Conservation (phyloP, 2,113 vertebrate genomes). For the Ceyx margarethae region DNA sequence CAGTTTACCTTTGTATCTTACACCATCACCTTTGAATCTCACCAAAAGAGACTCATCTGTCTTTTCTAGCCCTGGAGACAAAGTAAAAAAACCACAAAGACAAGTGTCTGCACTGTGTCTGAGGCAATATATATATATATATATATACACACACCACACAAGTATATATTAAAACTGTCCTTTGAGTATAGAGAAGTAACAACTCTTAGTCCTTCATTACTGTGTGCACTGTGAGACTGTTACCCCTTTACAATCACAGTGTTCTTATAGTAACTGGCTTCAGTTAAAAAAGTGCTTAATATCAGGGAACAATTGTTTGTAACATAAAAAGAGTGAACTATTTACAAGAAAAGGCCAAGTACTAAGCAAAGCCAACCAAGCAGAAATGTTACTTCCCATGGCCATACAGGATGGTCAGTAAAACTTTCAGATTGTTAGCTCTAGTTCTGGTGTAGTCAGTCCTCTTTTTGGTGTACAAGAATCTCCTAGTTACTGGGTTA, state of each 20-base stretch:
- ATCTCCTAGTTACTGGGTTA: background rate
- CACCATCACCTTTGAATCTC: slow-evolving; percentile 93
- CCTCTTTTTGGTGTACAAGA: background rate
- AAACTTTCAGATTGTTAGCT: background rate
- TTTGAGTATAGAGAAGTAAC: background rate
- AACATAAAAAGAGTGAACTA: background rate
- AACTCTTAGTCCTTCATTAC: background rate
- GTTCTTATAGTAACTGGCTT: background rate
- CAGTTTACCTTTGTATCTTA: slow-evolving; percentile 94
- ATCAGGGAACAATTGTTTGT: background rate
- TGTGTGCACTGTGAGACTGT: background rate
- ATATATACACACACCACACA: background rate
- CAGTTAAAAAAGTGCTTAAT: background rate
- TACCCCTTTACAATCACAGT: background rate
- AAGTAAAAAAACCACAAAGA: background rate
- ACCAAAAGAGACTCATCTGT: slow-evolving; percentile 90
- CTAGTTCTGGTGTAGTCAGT: background rate
- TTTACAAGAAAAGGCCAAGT: background rate
- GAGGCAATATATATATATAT: background rate
- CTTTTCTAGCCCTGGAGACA: slow-evolving; percentile 82
- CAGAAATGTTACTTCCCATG: background rate
- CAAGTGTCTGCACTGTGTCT: background rate
- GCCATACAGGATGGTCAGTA: background rate
- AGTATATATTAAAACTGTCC: background rate
- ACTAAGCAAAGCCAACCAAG: background rate